phyloP scores from a whole-genome alignment of 2,797 vertebrate genomes.

The Pseudochirops corinnae region DNA sequence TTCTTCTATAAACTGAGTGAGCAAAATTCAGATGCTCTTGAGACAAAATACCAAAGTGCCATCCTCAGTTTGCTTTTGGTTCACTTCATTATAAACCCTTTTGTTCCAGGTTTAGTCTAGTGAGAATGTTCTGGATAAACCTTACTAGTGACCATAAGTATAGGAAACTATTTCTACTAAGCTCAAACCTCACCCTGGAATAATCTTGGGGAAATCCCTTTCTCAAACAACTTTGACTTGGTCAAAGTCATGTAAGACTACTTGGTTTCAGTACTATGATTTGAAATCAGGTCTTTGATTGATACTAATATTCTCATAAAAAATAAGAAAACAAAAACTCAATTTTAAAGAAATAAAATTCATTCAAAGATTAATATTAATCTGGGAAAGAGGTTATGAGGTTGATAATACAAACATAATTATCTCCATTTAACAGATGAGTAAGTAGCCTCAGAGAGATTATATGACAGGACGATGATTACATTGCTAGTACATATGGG shows the following conservation, averaged over 20 bases:
- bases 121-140: no score
- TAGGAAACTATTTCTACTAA: no score
- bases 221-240: no score
- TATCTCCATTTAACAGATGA: neutral
- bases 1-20: neutral
- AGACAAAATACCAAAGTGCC: neutral
- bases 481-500: no score
- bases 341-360: neutral
- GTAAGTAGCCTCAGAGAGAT: neutral
- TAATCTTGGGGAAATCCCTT: no score
- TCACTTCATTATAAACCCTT: neutral
- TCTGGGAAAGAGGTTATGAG: neutral
- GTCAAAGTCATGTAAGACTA: neutral
- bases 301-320: neutral
- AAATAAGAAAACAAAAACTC: neutral
- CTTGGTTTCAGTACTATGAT: neutral
- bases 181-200: no score
- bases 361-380: neutral
- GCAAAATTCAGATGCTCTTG: neutral
- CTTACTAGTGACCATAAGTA: no score
- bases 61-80: neutral
- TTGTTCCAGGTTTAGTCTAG: neutral
- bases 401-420: neutral
- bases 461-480: no score
- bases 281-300: neutral